Evolutionary conservation across 2,113 vertebrate species (phyloP), one percentile per base, ranked within the genome.

Genomic region (Rhabdornis inornatus): DNA sequence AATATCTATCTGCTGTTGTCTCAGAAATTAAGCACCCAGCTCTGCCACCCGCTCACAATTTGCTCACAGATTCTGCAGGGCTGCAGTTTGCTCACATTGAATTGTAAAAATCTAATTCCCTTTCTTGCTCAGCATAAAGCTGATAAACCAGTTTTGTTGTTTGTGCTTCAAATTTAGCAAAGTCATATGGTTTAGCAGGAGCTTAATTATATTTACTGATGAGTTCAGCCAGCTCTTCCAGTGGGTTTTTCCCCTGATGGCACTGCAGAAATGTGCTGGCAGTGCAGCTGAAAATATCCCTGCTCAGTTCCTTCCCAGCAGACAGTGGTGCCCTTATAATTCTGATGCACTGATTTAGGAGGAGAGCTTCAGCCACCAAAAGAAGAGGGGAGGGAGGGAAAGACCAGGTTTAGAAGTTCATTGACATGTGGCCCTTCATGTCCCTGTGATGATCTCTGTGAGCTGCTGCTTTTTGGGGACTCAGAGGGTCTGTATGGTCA

Each of bases 41-140:
- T 94, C 63, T 81, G 86, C 68, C 80, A 81, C 79, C 71, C 42
- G 2, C 2, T 0, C 64, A 9, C 53, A 42, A 75, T 20, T 57
- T 0, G 9, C 42, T 44, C 42, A 86, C 76, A 52, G 71, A 74
- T 83, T 80, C 45, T 74, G 75, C 87, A 85, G 75, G 65, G 57
- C 61, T 87, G 53, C n/a, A 11, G 23, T 65, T 66, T 65, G 60
- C 28, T 75, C n/a, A 5, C 56, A 40, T 13, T 52, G 68, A 92
- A 42, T 77, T 91, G 42, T 83, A 74, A 83, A 61, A 89, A 65
- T 78, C 53, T n/a, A 68, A 65, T 82, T 92, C 53, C 53, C 33
- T 82, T 94, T 91, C 87, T 94, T 94, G 53, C 37, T 95, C 81
- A 87, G 81, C 56, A 52, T 60, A 90, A 92, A 60, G 83, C 69